phyloP scores from a whole-genome alignment of 1,140 invertebrate genomes.

The Battus philenor region DNA sequence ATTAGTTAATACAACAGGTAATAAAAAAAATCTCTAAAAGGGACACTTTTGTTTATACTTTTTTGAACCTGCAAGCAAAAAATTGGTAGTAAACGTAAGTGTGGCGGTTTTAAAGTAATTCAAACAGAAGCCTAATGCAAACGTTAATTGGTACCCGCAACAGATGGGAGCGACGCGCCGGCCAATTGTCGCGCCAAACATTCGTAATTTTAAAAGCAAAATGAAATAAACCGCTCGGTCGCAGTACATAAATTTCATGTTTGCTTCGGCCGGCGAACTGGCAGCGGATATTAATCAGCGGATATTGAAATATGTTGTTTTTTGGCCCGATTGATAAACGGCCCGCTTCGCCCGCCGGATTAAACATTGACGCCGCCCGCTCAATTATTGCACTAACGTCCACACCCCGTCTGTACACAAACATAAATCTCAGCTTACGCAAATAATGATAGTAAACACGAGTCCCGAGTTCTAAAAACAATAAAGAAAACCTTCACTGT shows the following conservation, averaged over 20 bases:
- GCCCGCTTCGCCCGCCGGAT: conserved; percentile 54
- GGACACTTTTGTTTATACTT: too few species aligned
- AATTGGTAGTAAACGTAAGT: too few species aligned
- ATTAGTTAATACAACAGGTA: too few species aligned
- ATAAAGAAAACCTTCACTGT: too few species aligned
- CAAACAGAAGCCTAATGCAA: conserved; percentile 54
- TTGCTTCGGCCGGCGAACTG: conserved; percentile 65
- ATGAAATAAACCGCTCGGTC: conserved; percentile 70
- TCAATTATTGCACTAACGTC: conserved; percentile 55
- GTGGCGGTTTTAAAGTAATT: conserved; percentile 16
- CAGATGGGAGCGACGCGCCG: conserved; percentile 63
- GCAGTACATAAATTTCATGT: conserved; percentile 74
- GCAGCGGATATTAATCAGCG: conserved; percentile 74
- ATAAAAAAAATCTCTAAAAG: too few species aligned
- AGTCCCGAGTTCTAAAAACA: too few species aligned
- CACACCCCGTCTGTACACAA: conserved; percentile 4
- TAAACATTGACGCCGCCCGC: conserved; percentile 64
- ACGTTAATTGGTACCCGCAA: conserved; percentile 64
- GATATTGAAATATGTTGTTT: conserved; percentile 76
- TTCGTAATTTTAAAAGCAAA: conserved; percentile 74
- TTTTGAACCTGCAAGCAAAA: too few species aligned
- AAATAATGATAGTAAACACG: conserved; percentile 8
- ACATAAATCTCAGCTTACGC: conserved; percentile 8
- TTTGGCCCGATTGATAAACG: conserved; percentile 71
- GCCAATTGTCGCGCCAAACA: conserved; percentile 68